Evolutionary conservation across 2,888 invertebrate species (phyloP).

Genomic region (Falcaria lacertinaria): DNA sequence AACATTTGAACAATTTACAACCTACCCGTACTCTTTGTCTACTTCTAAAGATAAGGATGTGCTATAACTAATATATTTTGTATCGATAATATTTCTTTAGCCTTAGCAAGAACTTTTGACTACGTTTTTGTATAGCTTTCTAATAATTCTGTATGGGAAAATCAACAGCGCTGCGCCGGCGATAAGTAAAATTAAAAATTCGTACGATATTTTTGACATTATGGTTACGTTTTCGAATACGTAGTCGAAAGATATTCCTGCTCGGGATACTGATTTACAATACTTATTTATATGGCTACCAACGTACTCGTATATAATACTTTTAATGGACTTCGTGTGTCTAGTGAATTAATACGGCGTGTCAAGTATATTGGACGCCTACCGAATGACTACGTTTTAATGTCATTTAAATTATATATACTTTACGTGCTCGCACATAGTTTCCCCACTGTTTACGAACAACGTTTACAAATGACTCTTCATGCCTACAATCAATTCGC

Average conservation of each 20-base stretch:
- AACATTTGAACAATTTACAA: too few relatives aligned
- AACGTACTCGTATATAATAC: slow-evolving; percentile 17
- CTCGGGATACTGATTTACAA: too few relatives aligned
- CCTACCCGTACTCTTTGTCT: neutral
- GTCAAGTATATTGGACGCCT: neutral
- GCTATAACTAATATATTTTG: slow-evolving; percentile 41
- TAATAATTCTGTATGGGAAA: too few relatives aligned
- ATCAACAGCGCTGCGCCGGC: too few relatives aligned
- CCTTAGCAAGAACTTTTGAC: too few relatives aligned
- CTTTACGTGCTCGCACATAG: neutral
- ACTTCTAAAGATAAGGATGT: slow-evolving; percentile 31
- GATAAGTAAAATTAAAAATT: too few relatives aligned
- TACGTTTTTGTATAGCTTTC: too few relatives aligned
- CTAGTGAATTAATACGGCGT: neutral
- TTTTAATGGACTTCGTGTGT: neutral
- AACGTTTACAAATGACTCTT: slow-evolving; percentile 22
- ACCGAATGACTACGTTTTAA: neutral
- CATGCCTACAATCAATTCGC: slow-evolving; percentile 38
- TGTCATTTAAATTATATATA: neutral
- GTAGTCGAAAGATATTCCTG: too few relatives aligned
- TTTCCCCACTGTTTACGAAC: slow-evolving; percentile 3
- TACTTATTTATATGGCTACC: too few relatives aligned
- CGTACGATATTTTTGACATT: too few relatives aligned
- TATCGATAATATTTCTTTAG: slow-evolving; percentile 34
- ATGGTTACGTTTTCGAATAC: too few relatives aligned